Evolutionary conservation across 2,797 vertebrate genomes (phyloP).

Genomic region (Ctenosaura bakeri): DNA sequence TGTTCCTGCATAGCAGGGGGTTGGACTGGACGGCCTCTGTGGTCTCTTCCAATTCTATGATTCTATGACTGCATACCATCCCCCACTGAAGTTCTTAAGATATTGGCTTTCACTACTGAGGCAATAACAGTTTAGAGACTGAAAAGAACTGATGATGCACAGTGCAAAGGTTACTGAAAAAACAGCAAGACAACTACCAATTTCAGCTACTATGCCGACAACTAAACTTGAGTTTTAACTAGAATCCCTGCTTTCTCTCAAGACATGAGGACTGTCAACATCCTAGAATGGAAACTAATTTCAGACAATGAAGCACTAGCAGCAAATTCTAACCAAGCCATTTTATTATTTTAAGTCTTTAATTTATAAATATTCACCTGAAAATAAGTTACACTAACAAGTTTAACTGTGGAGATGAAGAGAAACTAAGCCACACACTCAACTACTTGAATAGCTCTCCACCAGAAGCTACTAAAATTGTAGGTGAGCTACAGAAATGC

Average conservation of each 20-base stretch:
- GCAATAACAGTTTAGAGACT: not conserved
- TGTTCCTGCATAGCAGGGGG: too few relatives aligned
- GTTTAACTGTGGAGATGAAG: too few relatives aligned
- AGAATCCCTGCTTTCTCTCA: not conserved
- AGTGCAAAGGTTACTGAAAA: not conserved
- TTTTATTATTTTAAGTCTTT: not conserved
- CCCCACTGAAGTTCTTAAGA: not conserved
- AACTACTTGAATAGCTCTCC: too few relatives aligned
- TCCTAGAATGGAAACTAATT: not conserved
- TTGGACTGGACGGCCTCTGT: too few relatives aligned
- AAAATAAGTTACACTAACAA: too few relatives aligned
- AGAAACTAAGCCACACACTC: too few relatives aligned
- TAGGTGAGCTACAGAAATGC: too few relatives aligned
- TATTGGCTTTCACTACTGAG: not conserved
- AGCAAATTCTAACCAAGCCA: not conserved
- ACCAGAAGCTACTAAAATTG: not conserved
- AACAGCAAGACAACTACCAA: accelerated
- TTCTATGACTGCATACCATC: not conserved
- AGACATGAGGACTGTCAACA: not conserved
- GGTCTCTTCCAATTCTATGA: too few relatives aligned
- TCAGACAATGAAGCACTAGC: not conserved
- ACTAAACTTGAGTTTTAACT: not conserved
- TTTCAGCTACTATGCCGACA: not conserved
- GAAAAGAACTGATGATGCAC: not conserved
- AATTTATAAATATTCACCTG: too few relatives aligned